Conservation (phyloP, 2,797 vertebrate genomes). For the Hoplostethus atlanticus region DNA sequence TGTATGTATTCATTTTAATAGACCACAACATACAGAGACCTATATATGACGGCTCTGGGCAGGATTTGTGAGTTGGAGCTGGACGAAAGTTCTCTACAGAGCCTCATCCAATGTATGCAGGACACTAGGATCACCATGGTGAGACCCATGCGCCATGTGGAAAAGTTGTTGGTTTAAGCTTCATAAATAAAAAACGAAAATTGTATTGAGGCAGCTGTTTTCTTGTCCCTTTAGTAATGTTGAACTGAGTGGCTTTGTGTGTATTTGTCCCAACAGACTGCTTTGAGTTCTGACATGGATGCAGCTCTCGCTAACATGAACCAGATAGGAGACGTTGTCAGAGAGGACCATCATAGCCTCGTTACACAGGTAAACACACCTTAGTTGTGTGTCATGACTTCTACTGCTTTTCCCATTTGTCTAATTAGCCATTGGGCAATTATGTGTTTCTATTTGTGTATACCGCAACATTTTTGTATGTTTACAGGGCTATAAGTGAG, state of each 20-base stretch:
- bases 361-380: conserved; percentile 65
- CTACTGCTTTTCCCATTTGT: not conserved
- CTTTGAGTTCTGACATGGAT: conserved; percentile 68
- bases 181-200: not conserved
- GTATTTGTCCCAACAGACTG: conserved; percentile 60
- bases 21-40: conserved; percentile 82
- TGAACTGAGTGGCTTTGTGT: not conserved
- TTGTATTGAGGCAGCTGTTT: no score
- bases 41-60: conserved; percentile 79
- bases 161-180: not conserved
- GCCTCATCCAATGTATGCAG: conserved; percentile 75
- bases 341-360: conserved; percentile 76
- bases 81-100: conserved; percentile 66
- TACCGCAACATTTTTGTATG: not conserved
- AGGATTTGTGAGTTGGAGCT: conserved; percentile 78
- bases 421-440: not conserved
- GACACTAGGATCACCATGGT: conserved; percentile 73
- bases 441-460: not conserved
- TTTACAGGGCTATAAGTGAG: not conserved
- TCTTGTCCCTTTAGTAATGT: no score
- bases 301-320: conserved; percentile 73
- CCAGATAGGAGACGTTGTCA: conserved; percentile 59
- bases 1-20: conserved; percentile 42
- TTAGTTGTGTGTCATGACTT: not conserved
- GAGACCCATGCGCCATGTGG: conserved; percentile 20